Conservation (phyloP, 2,797 vertebrate genomes). For the Alcedo atthis region DNA sequence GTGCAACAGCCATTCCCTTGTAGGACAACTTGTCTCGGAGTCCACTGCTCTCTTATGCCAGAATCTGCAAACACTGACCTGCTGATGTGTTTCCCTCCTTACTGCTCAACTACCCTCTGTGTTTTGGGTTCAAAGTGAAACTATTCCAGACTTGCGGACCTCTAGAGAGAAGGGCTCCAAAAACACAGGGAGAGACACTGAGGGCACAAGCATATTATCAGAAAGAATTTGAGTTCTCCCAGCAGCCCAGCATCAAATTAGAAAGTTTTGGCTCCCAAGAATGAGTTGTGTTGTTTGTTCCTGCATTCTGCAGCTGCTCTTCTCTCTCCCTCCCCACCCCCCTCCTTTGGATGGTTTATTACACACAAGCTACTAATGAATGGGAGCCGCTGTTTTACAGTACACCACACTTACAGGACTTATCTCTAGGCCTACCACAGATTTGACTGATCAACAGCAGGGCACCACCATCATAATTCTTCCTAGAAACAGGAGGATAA, state of each 20-base stretch:
- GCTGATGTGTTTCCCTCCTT: not conserved
- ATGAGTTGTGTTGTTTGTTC: slow-evolving; percentile 85
- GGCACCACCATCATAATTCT: slow-evolving; percentile 84
- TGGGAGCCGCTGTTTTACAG: slow-evolving; percentile 87
- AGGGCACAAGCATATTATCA: slow-evolving; percentile 74
- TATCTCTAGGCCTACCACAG: slow-evolving; percentile 83
- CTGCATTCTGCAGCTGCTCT: slow-evolving; percentile 83
- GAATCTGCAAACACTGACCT: not conserved
- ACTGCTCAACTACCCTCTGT: not conserved
- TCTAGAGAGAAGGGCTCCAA: slow-evolving; percentile 51
- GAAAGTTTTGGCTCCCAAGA: slow-evolving; percentile 83
- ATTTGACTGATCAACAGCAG: slow-evolving; percentile 85
- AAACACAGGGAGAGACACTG: slow-evolving; percentile 33
- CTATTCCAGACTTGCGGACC: slow-evolving; percentile 48
- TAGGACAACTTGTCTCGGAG: not conserved
- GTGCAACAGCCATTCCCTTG: not conserved
- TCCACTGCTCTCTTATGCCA: not conserved
- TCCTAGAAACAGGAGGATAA: slow-evolving; percentile 84
- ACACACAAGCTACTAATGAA: slow-evolving; percentile 84
- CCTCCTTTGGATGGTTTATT: slow-evolving; percentile 83
- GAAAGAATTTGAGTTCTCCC: slow-evolving; percentile 79
- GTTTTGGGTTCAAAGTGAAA: slow-evolving; percentile 71
- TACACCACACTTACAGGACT: slow-evolving; percentile 84
- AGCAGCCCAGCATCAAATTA: slow-evolving; percentile 82
- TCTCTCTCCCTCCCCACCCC: slow-evolving; percentile 26